Base-by-base conservation (phyloP, 2,888 invertebrate species). In the Lasiommata megera region DNA sequence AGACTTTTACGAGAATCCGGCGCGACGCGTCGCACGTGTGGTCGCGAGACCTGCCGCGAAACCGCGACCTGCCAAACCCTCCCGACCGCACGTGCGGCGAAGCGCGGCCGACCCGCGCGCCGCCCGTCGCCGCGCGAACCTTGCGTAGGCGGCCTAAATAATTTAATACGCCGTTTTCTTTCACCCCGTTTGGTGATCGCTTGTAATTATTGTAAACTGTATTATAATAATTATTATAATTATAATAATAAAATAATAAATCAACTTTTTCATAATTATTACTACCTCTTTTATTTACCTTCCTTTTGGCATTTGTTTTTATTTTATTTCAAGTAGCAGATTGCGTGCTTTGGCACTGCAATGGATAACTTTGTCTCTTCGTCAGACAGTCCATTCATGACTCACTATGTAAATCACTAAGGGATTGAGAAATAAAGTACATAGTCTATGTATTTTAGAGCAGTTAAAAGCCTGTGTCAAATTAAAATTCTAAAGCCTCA, bases 71-170 rank as follows among this genome's bases (percentile, higher is more conserved):
- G 57, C 95, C 93, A 68, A 97, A 92, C 66, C 31, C 23, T 31
- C 54, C 43, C 82, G 79, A 34, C 61, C 68, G 71, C 93, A 60
- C 91, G 88, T 63, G 96, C 96, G 69, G 97, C 92, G 86, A 96
- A 96, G 68, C 97, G 92, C 71, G 95, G 95, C 82, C 95, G 97
- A 97, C 48, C 96, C 96, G 65, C 94, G 90, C 65, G 90, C 65
- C 63, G 43, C 91, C 52, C 72, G 58, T 61, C 64, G 54, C 54
- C 58, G 60, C 63, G 66, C 70, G 61, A 71, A 71, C 71, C 74
- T 70, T 72, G 70, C 72, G 73, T 71, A 77, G 71, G 76, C 77
- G 73, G 73, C 80, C 79, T 82, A 81, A 79, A 84, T 87, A 83
- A 88, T 85, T 88, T 84, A 88, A 88, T 90, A 88, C 73, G 89